Conservation (phyloP, 2,797 vertebrate genomes). For the Lycodopsis pacificus region DNA sequence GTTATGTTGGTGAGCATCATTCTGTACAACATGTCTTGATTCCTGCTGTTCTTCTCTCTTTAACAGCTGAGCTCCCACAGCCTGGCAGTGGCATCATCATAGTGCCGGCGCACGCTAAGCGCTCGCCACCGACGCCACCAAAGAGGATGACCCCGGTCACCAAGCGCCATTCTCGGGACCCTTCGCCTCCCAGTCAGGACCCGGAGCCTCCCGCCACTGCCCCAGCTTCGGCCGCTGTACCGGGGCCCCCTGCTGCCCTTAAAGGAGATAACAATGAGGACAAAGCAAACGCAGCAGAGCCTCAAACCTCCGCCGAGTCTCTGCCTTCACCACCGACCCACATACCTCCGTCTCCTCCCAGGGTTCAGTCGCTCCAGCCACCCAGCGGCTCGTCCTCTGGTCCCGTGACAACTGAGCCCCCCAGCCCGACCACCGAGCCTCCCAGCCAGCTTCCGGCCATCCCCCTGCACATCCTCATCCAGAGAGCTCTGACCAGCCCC, state of each 20-base stretch:
- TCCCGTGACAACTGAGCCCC: constrained; percentile 62
- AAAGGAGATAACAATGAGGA: constrained; percentile 53
- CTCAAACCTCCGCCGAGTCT: constrained; percentile 3
- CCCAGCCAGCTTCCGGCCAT: constrained; percentile 83
- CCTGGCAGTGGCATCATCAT: constrained; percentile 72
- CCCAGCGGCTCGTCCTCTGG: constrained; percentile 41
- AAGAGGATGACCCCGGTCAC: constrained; percentile 87
- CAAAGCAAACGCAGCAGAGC: constrained; percentile 5
- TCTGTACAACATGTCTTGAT: neutral
- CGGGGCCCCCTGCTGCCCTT: constrained; percentile 29
- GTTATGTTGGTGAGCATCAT: neutral
- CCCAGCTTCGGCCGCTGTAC: neutral
- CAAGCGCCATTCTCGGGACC: constrained; percentile 74
- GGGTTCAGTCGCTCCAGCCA: constrained; percentile 55
- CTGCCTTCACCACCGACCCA: constrained; percentile 55
- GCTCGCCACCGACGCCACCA: constrained; percentile 91
- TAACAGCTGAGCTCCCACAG: constrained; percentile 87
- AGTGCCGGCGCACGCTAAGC: constrained; percentile 80
- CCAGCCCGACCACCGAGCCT: constrained; percentile 77
- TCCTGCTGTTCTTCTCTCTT: neutral
- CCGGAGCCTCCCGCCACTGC: constrained; percentile 39
- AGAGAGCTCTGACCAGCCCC: constrained; percentile 90
- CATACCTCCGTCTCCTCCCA: constrained; percentile 74
- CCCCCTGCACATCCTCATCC: constrained; percentile 93
- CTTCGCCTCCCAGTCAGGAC: constrained; percentile 56